A percentile compares a stretch with the other conserved stretches of the same genome.
phyloP scores from a whole-genome alignment of 1,140 invertebrate genomes.

The Cydia amplana region DNA sequence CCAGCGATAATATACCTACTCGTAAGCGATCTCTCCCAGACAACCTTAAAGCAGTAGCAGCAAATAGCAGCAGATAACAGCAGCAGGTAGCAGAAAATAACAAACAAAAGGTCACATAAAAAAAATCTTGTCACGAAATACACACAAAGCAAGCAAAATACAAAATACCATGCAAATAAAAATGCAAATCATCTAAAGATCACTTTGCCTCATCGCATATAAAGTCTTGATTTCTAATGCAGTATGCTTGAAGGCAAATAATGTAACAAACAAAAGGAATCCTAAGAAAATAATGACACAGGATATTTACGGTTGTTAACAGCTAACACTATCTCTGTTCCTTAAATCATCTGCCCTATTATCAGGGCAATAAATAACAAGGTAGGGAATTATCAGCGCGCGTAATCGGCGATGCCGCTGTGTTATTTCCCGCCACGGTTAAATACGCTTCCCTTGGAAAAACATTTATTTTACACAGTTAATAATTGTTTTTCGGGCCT shows the following conservation, averaged over 20 bases:
- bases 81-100: no score
- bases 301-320: slow-evolving; percentile 51
- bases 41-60: no score
- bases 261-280: background rate
- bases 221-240: no score
- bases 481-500: slow-evolving; percentile 34
- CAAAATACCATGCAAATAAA: no score
- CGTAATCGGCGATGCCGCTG: slow-evolving; percentile 59
- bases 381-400: slow-evolving; percentile 55
- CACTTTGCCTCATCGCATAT: no score
- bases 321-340: slow-evolving; percentile 53
- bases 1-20: no score
- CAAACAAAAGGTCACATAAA: no score
- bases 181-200: no score
- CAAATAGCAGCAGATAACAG: no score
- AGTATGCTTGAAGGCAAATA: background rate
- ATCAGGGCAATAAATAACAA: slow-evolving; percentile 57
- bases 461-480: slow-evolving; percentile 48
- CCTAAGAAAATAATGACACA: slow-evolving; percentile 38
- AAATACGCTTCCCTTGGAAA: slow-evolving; percentile 51
- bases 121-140: no score
- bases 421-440: slow-evolving; percentile 54
- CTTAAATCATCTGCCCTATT: slow-evolving; percentile 62
- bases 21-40: no score
- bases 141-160: no score